Conservation (phyloP, 2,797 vertebrate species). For the Gymnothorax reevesii region DNA sequence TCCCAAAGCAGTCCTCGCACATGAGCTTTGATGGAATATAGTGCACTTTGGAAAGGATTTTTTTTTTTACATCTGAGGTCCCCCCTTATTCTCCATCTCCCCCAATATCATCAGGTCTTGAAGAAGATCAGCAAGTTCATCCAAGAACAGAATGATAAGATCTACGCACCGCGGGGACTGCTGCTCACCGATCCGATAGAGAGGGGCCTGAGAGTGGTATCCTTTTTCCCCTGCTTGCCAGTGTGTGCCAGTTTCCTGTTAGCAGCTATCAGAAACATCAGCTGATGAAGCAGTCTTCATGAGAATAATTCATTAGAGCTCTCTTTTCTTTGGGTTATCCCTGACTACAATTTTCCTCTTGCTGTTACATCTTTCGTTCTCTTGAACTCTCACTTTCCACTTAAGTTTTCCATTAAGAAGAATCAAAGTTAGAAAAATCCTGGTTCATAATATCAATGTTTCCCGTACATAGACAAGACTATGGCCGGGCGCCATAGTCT, state of each 20-base stretch:
- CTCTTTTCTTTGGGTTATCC: not conserved
- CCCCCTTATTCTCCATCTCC: not conserved
- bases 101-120: conserved; percentile 65
- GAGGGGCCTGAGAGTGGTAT: conserved; percentile 81
- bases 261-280: not conserved
- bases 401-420: too few species aligned
- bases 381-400: not conserved
- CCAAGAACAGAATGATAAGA: conserved; percentile 84
- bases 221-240: conserved; percentile 53
- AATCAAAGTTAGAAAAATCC: too few species aligned
- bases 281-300: not conserved
- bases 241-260: not conserved
- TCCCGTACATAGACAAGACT: too few species aligned
- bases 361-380: not conserved
- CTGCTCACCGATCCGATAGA: conserved; percentile 82
- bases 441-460: too few species aligned
- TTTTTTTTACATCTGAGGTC: not conserved
- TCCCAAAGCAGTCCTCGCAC: conserved; percentile 3
- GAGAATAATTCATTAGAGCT: not conserved
- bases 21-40: not conserved
- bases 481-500: too few species aligned
- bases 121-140: conserved; percentile 83
- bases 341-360: not conserved
- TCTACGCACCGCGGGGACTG: conserved; percentile 80
- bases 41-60: not conserved